phyloP scores from a whole-genome alignment of 2,113 vertebrate species.

The Rhizomys pruinosus region DNA sequence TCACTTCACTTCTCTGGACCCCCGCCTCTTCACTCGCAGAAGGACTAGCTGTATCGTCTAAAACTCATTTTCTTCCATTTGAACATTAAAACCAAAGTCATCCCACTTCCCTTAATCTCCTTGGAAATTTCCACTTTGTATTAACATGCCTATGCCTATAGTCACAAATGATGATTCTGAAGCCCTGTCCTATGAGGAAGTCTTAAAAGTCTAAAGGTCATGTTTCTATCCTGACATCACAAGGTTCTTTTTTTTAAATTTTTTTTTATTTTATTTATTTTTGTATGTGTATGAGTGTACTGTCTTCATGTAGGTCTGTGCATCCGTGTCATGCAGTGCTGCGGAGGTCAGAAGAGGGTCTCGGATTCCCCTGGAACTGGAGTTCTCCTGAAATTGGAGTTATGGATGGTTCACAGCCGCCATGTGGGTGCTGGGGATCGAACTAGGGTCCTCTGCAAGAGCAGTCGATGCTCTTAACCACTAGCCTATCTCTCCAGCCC shows the following conservation, averaged over 20 bases:
- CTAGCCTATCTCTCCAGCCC: too few species aligned
- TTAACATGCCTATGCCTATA: neutral
- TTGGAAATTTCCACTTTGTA: conserved; percentile 11
- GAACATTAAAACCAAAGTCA: conserved; percentile 32
- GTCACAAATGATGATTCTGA: conserved; percentile 7
- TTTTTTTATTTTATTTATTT: too few species aligned
- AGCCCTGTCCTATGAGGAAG: neutral
- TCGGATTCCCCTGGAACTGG: too few species aligned
- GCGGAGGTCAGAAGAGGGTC: too few species aligned
- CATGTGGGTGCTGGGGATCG: too few species aligned
- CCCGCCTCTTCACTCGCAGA: conserved; percentile 24
- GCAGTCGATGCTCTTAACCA: too few species aligned
- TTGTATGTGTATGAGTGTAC: too few species aligned
- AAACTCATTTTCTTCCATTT: neutral
- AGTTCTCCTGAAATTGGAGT: too few species aligned
- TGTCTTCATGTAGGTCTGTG: too few species aligned
- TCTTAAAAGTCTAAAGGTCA: conserved; percentile 19
- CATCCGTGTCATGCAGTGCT: too few species aligned
- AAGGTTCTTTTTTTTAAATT: conserved; percentile 15
- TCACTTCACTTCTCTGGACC: neutral
- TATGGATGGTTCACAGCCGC: too few species aligned
- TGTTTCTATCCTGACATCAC: neutral
- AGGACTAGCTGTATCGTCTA: neutral
- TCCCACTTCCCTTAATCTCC: neutral
- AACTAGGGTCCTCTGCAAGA: too few species aligned